phyloP scores from a whole-genome alignment of 2,888 invertebrate genomes.

The Eupithecia inturbata region DNA sequence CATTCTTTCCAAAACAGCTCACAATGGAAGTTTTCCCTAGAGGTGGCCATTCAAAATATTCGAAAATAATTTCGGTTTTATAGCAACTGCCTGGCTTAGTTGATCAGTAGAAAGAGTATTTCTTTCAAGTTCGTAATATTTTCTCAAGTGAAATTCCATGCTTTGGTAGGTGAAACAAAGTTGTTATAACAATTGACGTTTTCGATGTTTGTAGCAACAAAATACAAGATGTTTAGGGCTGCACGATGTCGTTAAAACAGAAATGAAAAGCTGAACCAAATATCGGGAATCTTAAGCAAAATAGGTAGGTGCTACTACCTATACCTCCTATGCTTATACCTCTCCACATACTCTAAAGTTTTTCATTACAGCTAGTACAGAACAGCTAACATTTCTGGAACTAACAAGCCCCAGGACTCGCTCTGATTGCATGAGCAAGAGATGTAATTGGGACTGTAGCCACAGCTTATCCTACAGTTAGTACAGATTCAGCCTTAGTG shows the following conservation, averaged over 20 bases:
- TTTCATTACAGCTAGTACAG: conserved; percentile 9
- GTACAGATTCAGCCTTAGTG: conserved; percentile 13
- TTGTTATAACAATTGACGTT: background rate
- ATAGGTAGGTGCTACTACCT: no score
- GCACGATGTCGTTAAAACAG: background rate
- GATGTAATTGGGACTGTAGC: conserved; percentile 42
- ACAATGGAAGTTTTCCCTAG: conserved; percentile 26
- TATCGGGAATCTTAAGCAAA: background rate
- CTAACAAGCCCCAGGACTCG: conserved; percentile 31
- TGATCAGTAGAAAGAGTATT: background rate
- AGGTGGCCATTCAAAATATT: conserved; percentile 20
- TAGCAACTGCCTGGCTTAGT: background rate
- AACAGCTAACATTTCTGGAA: conserved; percentile 29
- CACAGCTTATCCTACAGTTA: conserved; percentile 20
- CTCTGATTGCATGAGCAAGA: conserved; percentile 42
- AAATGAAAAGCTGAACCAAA: background rate
- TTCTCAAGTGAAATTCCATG: background rate
- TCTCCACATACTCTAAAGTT: conserved; percentile 1
- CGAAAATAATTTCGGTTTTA: conserved; percentile 8
- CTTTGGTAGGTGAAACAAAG: background rate
- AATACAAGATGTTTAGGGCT: background rate
- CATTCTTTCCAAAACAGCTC: conserved; percentile 28
- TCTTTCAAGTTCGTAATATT: background rate
- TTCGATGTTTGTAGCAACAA: background rate
- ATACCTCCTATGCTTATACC: background rate